Conservation (phyloP, 2,113 vertebrate species). For the Beaufortia kweichowensis region DNA sequence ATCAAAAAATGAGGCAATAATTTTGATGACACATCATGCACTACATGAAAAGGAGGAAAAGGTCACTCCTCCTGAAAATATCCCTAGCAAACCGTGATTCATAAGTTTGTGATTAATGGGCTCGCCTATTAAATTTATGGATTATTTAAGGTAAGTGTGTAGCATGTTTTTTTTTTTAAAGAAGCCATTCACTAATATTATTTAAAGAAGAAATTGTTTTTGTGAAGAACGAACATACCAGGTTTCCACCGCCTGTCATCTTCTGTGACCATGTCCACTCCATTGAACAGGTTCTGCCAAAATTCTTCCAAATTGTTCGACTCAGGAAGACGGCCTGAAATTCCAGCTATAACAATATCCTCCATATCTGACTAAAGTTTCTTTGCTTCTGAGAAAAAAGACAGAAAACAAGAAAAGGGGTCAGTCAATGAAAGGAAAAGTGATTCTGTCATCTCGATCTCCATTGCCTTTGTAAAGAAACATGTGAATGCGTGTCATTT, state of each 20-base stretch:
- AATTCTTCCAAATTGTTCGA: conserved; percentile 92
- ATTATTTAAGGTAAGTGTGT: too few relatives aligned
- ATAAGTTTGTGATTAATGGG: too few relatives aligned
- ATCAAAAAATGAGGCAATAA: too few relatives aligned
- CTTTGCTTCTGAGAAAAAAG: conserved; percentile 49
- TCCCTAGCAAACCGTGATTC: too few relatives aligned
- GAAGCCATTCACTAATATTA: background rate
- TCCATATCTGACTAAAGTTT: conserved; percentile 78
- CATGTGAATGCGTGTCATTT: conserved; percentile 14
- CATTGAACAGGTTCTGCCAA: conserved; percentile 91
- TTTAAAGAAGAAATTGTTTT: background rate
- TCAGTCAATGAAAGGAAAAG: conserved; percentile 7
- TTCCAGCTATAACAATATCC: conserved; percentile 92
- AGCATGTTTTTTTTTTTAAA: too few relatives aligned
- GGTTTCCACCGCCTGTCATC: conserved; percentile 93
- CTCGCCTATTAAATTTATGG: too few relatives aligned
- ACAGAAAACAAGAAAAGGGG: conserved; percentile 1
- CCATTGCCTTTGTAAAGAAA: background rate
- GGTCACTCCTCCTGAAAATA: too few relatives aligned
- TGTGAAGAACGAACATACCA: conserved; percentile 70
- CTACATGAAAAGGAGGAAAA: too few relatives aligned
- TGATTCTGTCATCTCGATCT: background rate
- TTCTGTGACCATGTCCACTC: conserved; percentile 97
- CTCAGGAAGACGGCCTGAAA: conserved; percentile 91
- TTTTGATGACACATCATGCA: too few relatives aligned